Conservation (phyloP, 92 coral and sea anemone genomes). For the Porites divaricata region DNA sequence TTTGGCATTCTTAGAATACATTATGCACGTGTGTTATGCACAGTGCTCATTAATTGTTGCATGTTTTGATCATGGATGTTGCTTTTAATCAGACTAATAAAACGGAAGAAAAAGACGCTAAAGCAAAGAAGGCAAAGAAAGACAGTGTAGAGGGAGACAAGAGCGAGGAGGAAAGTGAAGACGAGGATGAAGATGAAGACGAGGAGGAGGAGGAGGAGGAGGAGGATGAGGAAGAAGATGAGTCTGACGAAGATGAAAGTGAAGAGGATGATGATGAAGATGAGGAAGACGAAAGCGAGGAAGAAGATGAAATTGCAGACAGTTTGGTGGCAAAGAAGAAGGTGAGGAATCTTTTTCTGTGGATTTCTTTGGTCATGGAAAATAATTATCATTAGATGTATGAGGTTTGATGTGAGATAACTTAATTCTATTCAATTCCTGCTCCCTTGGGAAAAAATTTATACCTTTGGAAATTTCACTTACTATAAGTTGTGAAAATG, state of each 20-base stretch:
- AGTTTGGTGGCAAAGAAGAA: constrained; percentile 58
- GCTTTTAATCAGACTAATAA: constrained; percentile 8
- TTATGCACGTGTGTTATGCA: neutral
- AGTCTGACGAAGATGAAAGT: constrained; percentile 45
- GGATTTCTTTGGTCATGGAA: no score
- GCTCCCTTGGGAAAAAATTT: no score
- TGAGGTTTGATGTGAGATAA: no score
- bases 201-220: constrained; percentile 38
- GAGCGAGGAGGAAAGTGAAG: constrained; percentile 46
- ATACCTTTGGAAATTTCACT: no score
- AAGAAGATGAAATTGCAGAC: constrained; percentile 45
- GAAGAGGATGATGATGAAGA: constrained; percentile 36
- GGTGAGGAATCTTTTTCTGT: neutral
- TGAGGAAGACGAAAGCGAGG: constrained; percentile 60
- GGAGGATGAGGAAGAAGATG: constrained; percentile 19
- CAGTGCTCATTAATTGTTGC: neutral
- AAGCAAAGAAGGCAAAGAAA: neutral
- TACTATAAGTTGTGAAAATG: no score
- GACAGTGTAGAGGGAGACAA: constrained; percentile 14
- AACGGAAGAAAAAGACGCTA: constrained; percentile 37
- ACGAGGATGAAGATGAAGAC: constrained; percentile 44
- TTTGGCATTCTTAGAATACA: no score
- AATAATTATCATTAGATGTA: no score
- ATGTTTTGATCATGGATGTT: neutral
- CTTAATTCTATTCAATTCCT: no score